Conservation (phyloP, 2,113 vertebrate genomes). For the Chamaea fasciata region DNA sequence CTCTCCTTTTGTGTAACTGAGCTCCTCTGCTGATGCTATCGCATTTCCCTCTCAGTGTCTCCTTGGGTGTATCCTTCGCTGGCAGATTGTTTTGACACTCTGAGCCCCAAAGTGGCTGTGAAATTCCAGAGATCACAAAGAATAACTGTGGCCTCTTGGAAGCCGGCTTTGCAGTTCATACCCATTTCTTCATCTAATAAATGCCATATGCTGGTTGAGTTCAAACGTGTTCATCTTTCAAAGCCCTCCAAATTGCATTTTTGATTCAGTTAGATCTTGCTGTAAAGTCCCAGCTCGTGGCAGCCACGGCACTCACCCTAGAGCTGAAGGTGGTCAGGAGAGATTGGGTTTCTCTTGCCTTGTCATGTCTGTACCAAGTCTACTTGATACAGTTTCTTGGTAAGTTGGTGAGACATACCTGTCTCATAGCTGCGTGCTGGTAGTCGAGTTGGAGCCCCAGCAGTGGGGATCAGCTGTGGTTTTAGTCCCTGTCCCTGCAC, state of each 20-base stretch:
- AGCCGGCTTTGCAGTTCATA: constrained; percentile 2
- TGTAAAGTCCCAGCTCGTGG: neutral
- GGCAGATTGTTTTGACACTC: neutral
- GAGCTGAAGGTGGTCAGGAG: neutral
- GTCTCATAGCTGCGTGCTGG: accelerated
- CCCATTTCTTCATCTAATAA: constrained; percentile 10
- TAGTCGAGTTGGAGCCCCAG: neutral
- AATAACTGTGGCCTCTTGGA: neutral
- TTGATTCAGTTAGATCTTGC: neutral
- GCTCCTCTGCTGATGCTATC: constrained; percentile 30
- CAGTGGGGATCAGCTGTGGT: neutral
- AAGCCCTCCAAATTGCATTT: neutral
- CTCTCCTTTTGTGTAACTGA: constrained; percentile 51
- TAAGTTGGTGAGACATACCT: neutral
- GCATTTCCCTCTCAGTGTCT: neutral
- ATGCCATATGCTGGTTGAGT: neutral
- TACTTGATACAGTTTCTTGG: neutral
- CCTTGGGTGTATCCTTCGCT: neutral
- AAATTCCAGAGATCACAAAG: constrained; percentile 13
- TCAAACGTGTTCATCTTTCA: neutral
- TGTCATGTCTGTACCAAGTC: neutral
- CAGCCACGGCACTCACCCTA: neutral
- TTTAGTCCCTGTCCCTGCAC: neutral
- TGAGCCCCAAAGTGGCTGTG: constrained; percentile 4
- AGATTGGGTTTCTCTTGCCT: neutral